phyloP scores from a whole-genome alignment of 1,140 invertebrate species.

The Sycophaga agraensis region DNA sequence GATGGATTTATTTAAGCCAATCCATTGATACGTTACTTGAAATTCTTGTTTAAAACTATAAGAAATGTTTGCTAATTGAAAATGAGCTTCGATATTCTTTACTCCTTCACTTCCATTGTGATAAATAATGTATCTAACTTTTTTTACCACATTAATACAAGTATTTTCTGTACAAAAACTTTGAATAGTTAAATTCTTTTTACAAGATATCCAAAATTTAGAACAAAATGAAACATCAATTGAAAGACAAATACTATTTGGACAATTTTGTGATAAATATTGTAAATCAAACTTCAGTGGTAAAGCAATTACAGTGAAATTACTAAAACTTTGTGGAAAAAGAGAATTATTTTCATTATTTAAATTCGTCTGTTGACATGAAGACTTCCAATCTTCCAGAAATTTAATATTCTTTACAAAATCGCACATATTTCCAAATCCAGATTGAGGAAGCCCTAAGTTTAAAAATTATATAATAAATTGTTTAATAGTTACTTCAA shows the following conservation, averaged over 20 bases:
- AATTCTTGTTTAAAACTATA: conserved; percentile 57
- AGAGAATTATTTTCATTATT: conserved; percentile 46
- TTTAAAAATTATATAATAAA: conserved; percentile 4
- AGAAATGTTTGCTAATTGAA: conserved; percentile 52
- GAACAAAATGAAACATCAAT: conserved; percentile 52
- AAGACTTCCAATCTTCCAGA: conserved; percentile 50
- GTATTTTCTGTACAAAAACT: conserved; percentile 38
- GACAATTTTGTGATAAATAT: conserved; percentile 53
- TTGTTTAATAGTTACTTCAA: too few relatives aligned
- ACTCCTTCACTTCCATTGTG: conserved; percentile 65
- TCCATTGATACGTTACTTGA: conserved; percentile 58
- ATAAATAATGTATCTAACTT: conserved; percentile 57
- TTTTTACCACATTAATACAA: conserved; percentile 56
- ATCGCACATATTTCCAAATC: conserved; percentile 50
- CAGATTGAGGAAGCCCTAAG: conserved; percentile 53
- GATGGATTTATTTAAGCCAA: conserved; percentile 41
- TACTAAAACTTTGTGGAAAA: conserved; percentile 45
- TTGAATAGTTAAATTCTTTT: conserved; percentile 28
- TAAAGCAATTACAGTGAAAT: conserved; percentile 48
- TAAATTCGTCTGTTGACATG: conserved; percentile 52
- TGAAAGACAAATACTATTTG: conserved; percentile 56
- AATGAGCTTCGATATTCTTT: conserved; percentile 49
- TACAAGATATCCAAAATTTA: conserved; percentile 43
- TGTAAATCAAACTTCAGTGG: conserved; percentile 43
- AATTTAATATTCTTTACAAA: conserved; percentile 51